Conservation (phyloP, 2,113 vertebrate species). For the Rhabdornis inornatus region DNA sequence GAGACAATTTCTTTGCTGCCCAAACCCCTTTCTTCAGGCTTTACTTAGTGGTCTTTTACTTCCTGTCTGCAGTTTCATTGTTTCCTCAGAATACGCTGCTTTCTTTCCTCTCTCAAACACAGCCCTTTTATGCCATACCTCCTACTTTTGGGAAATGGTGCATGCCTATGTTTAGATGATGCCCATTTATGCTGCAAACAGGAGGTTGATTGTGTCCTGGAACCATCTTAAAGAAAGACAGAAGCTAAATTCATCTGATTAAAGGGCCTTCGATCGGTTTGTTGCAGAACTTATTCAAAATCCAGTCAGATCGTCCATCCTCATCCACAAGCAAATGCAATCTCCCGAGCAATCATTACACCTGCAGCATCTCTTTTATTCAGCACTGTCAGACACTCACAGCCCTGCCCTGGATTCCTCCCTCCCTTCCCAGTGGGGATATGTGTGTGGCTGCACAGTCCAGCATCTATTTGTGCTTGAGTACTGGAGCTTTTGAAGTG, state of each 20-base stretch:
- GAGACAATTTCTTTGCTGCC: not conserved
- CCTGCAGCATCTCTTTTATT: constrained; percentile 18
- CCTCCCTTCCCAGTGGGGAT: not conserved
- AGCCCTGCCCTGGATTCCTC: not conserved
- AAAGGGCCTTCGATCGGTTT: not conserved
- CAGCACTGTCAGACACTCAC: not conserved
- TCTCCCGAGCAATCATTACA: constrained; percentile 6
- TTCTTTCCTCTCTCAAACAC: not conserved
- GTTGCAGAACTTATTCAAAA: constrained; percentile 23
- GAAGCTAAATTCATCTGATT: not conserved
- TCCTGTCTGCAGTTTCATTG: not conserved
- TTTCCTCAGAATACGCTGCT: not conserved
- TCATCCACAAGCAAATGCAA: not conserved
- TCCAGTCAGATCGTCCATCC: not conserved
- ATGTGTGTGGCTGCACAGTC: not conserved
- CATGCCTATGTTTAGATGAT: not conserved
- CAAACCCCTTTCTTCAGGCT: not conserved
- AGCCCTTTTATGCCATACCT: not conserved
- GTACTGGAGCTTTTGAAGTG: not conserved
- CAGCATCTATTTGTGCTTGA: not conserved
- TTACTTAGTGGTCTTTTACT: not conserved
- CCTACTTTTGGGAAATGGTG: not conserved
- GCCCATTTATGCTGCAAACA: not conserved
- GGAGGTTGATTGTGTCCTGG: not conserved
- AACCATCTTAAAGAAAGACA: not conserved